Base-by-base conservation (phyloP, 2,888 invertebrate genomes). In the Dolichopus griseipennis region DNA sequence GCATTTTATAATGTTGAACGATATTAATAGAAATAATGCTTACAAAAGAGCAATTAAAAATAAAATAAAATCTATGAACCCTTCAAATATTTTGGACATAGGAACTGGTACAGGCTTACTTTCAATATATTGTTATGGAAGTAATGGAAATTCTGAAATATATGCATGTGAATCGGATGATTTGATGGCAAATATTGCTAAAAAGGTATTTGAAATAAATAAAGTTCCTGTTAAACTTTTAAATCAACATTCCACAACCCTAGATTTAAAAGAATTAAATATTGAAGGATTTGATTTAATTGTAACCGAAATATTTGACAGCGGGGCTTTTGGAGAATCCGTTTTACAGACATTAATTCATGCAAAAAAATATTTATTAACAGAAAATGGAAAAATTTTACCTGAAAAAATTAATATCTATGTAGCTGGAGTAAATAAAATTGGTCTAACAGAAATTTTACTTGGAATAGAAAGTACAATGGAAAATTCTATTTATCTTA, bases 1-100 rank as follows among this genome's bases (percentile, higher is more conserved):
- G 92, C 92, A 93, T 78, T 92, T 88, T 78, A 83, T 89, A 69
- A 93, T 93, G 92, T 79, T 93, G 34, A 93, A 93, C 81, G 92
- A 93, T 77, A 82, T 79, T 69, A 77, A 79, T 21, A 83, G 93
- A 64, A 93, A 93, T 80, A 77, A 83, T 68, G 84, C 87, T 0
- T 93, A 88, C 76, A 81, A 82, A 67, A 77, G 80, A 67, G 92
- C 91, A 0, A 88, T 93, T 70, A 75, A 76, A 21, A 81, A 83
- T 68, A 84, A 82, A 70, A 77, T 90, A 2, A 76, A 79, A 6
- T 74, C 78, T 37, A 84, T 84, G 20, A 82, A 80, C 71, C 74
- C 73, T 61, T 83, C 84, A 66, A 83, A 80, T 70, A 86, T 92
- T 20, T 78, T 92, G 61, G 92, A 93, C 76, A 85, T 93, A 72